Percentiles rank a stretch among this genome's conserved stretches.
Evolutionary conservation across 2,797 vertebrate genomes (phyloP).

Genomic region (Rhinoraja longicauda): DNA sequence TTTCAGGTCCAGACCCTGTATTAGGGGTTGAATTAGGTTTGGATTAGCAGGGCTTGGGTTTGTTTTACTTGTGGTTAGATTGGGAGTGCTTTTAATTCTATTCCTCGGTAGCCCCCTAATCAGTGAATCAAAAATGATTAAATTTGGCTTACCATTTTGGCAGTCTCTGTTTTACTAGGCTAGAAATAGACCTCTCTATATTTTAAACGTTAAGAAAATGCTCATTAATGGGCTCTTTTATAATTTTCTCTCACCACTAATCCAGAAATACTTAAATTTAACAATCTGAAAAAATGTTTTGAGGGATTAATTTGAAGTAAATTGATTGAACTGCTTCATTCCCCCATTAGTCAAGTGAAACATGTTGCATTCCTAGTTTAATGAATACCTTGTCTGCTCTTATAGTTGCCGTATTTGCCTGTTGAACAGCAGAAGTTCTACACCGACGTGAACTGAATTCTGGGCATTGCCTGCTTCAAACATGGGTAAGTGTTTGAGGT

Average conservation of each 20-base stretch:
- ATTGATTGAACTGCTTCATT: background rate
- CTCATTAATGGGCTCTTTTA: background rate
- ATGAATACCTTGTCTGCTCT: background rate
- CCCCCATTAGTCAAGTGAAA: background rate
- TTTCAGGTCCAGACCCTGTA: no score
- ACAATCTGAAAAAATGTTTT: background rate
- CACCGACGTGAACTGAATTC: constrained; percentile 8
- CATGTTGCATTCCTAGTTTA: background rate
- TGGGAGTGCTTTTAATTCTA: no score
- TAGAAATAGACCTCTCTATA: background rate
- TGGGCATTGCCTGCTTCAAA: background rate
- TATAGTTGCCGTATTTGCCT: constrained; percentile 5
- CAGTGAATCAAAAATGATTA: no score
- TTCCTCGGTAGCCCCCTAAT: no score
- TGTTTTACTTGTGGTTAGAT: no score
- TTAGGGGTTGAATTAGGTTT: no score
- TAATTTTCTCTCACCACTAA: background rate
- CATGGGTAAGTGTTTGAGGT: constrained; percentile 22
- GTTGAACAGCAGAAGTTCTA: constrained; percentile 20
- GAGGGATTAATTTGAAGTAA: background rate
- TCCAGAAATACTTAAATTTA: background rate
- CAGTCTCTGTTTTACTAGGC: background rate
- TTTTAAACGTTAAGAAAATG: background rate
- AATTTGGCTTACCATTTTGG: background rate
- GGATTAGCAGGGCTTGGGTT: no score